Evolutionary conservation across 1,140 invertebrate genomes (phyloP), one percentile per base, ranked within the genome.

Genomic region (Drosophila arawakana): DNA sequence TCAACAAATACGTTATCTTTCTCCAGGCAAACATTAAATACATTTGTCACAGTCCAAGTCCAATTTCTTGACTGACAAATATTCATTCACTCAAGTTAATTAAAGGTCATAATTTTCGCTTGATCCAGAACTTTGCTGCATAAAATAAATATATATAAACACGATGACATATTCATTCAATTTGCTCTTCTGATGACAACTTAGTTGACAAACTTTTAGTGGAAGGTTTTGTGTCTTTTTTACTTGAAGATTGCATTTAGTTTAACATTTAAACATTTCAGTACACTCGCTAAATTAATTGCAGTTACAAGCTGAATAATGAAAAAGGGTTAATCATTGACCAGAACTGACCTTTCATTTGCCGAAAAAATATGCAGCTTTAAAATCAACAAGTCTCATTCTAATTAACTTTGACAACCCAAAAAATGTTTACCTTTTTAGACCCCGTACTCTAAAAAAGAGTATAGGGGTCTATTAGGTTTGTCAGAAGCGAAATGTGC

Each of bases 321-420:
- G 41, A 21, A 58, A 30, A 50, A 65, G 61, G 69, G 50, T 63
- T 57, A 30, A 58, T 39, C 35, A 44, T 52, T 57, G 63, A 9
- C 18, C 49, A 46, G 39, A 21, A n/a, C 57, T 61, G 57, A 73
- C 65, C 47, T 68, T 74, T 74, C 41, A 46, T 52, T 81, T 72
- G 34, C 15, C n/a, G 13, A 21, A 54, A 21, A 21, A 44, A 58
- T 47, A 44, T 47, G 54, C 49, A 43, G 49, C 62, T 44, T 47
- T 39, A 41, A 73, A 68, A 74, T 86, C 81, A 69, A 60, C 73
- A 74, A 76, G 81, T 81, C 49, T 74, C 78, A 76, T 86, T 86
- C 81, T 85, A 85, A 85, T 85, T 85, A 85, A 84, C 78, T 78
- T 73, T 83, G 78, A 84, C 81, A 73, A 61, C 70, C 58, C 65